A percentile compares a stretch with the other conserved stretches of the same genome.
These are phyloP conservation scores for Meteorus sp. DNA, from an alignment of 1,140 invertebrate genomes.

Conservation along the genomic window DNA sequence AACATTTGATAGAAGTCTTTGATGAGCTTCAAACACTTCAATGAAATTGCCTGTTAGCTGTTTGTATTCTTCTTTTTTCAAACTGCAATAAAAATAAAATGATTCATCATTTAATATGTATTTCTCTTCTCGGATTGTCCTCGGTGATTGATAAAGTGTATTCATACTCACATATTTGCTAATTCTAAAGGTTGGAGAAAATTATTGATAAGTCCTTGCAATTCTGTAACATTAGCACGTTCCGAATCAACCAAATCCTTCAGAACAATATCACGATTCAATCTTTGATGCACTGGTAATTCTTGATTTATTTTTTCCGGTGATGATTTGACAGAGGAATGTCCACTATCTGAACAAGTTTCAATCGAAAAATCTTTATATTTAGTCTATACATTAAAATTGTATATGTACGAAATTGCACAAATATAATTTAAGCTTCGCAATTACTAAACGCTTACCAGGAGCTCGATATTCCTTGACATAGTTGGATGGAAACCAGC, in stretches of 20 bases:
- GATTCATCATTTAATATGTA: slow-evolving; percentile 1
- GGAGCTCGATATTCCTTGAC: slow-evolving; percentile 82
- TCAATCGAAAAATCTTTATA: background rate
- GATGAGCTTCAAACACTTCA: slow-evolving; percentile 83
- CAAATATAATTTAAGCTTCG: slow-evolving; percentile 12
- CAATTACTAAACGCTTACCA: slow-evolving; percentile 36
- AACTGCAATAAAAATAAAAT: slow-evolving; percentile 61
- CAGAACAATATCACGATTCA: slow-evolving; percentile 80
- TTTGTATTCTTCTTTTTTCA: slow-evolving; percentile 82
- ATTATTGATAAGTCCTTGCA: slow-evolving; percentile 81
- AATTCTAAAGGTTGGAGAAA: slow-evolving; percentile 83
- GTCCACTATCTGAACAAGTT: slow-evolving; percentile 51
- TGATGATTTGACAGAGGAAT: slow-evolving; percentile 62
- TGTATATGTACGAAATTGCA: background rate
- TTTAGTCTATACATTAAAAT: background rate
- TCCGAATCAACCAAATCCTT: slow-evolving; percentile 94
- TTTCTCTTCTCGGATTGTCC: background rate
- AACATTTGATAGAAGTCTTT: slow-evolving; percentile 74
- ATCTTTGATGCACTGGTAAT: slow-evolving; percentile 63
- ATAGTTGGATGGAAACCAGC: slow-evolving; percentile 99
- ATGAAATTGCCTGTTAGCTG: slow-evolving; percentile 85
- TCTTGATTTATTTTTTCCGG: slow-evolving; percentile 64
- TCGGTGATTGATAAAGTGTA: slow-evolving; percentile 2
- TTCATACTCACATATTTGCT: slow-evolving; percentile 81
- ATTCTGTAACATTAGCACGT: slow-evolving; percentile 82